Evolutionary conservation across 2,888 invertebrate species (phyloP).

Genomic region (Trypoxylon attenuatum): DNA sequence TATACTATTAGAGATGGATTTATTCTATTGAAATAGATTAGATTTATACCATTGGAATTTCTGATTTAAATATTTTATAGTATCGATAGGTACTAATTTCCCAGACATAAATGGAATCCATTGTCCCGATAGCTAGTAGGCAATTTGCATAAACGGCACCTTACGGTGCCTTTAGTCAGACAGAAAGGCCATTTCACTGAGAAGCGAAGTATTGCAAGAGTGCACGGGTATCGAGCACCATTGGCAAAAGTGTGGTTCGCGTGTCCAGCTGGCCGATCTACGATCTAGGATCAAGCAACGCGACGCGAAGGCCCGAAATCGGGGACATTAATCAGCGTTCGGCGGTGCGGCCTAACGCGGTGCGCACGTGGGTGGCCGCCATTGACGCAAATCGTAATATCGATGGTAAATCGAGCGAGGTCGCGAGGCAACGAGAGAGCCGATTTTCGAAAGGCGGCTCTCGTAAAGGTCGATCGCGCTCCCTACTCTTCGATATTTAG

Average conservation of each 20-base stretch:
- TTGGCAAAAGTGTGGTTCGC: slow-evolving; percentile 43
- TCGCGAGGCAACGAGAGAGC: slow-evolving; percentile 37
- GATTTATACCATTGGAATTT: too few relatives aligned
- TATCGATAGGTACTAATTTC: too few relatives aligned
- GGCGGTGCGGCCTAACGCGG: slow-evolving; percentile 24
- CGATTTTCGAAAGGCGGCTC: slow-evolving; percentile 54
- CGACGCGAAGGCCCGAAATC: slow-evolving; percentile 51
- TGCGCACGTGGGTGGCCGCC: slow-evolving; percentile 55
- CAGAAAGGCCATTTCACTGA: slow-evolving; percentile 23
- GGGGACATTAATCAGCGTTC: slow-evolving; percentile 54
- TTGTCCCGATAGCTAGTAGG: too few relatives aligned
- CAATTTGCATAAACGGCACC: too few relatives aligned
- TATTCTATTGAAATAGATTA: too few relatives aligned
- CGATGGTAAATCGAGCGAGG: slow-evolving; percentile 55
- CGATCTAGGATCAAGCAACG: slow-evolving; percentile 42
- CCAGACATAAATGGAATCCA: too few relatives aligned
- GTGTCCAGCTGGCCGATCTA: slow-evolving; percentile 40
- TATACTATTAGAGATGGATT: too few relatives aligned
- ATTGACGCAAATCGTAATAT: slow-evolving; percentile 57
- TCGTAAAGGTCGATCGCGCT: slow-evolving; percentile 49
- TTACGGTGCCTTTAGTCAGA: too few relatives aligned
- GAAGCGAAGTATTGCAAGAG: slow-evolving; percentile 35
- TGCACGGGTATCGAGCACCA: slow-evolving; percentile 34
- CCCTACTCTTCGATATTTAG: slow-evolving; percentile 35
- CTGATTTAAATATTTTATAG: too few relatives aligned